A percentile compares a stretch with the other conserved stretches of the same genome.
phyloP scores from a whole-genome alignment of 2,113 vertebrate genomes.

The Panurus biarmicus region DNA sequence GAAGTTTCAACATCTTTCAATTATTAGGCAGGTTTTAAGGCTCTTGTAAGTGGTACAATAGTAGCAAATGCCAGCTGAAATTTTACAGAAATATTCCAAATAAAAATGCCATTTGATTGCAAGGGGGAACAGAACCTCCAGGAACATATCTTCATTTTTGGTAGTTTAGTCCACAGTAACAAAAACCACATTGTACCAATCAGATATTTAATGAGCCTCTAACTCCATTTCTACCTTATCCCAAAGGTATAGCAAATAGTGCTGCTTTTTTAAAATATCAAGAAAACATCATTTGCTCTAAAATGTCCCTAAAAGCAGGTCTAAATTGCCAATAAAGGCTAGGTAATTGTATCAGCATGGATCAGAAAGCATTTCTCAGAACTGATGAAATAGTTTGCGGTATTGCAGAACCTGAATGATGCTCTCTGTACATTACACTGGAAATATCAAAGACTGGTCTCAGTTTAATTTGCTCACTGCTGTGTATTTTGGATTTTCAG shows the following conservation, averaged over 20 bases:
- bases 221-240: slow-evolving; percentile 80
- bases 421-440: slow-evolving; percentile 33
- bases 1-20: slow-evolving; percentile 32
- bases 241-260: slow-evolving; percentile 80
- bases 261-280: slow-evolving; percentile 76
- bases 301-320: slow-evolving; percentile 84
- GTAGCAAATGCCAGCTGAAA: slow-evolving; percentile 25
- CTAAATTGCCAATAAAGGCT: slow-evolving; percentile 84
- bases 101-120: slow-evolving; percentile 21
- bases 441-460: slow-evolving; percentile 52
- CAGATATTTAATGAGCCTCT: slow-evolving; percentile 78
- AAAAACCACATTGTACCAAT: slow-evolving; percentile 72
- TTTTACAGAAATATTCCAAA: slow-evolving; percentile 47
- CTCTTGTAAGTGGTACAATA: background rate
- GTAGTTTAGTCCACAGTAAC: slow-evolving; percentile 54
- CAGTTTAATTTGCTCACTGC: slow-evolving; percentile 60
- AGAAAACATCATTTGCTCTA: slow-evolving; percentile 84
- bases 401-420: slow-evolving; percentile 63
- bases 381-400: slow-evolving; percentile 73
- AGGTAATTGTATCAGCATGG: slow-evolving; percentile 84
- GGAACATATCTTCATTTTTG: slow-evolving; percentile 47
- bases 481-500: slow-evolving; percentile 65
- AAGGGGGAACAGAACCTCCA: background rate
- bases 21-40: slow-evolving; percentile 50
- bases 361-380: slow-evolving; percentile 84